phyloP scores from a whole-genome alignment of 2,113 vertebrate species.

The Passer montanus region DNA sequence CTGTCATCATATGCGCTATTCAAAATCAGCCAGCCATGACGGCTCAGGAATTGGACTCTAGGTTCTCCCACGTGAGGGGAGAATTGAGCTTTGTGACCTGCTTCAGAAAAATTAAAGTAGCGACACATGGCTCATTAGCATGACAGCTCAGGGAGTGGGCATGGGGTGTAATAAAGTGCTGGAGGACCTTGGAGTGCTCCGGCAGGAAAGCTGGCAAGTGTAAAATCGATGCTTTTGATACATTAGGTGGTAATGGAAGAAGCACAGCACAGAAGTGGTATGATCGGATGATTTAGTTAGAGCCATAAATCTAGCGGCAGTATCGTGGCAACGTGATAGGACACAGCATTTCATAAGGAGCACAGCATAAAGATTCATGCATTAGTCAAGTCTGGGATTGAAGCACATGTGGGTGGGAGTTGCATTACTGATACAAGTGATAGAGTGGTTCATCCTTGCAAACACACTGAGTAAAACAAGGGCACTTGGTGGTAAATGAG shows the following conservation, averaged over 20 bases:
- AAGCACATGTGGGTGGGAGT: neutral
- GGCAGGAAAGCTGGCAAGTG: neutral
- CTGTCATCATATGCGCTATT: conserved; percentile 4
- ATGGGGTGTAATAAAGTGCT: conserved; percentile 33
- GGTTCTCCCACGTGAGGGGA: conserved; percentile 35
- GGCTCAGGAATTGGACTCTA: conserved; percentile 26
- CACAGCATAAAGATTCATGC: neutral
- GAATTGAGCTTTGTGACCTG: conserved; percentile 35
- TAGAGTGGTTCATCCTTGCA: neutral
- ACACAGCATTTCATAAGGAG: conserved; percentile 30
- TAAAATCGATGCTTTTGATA: conserved; percentile 66
- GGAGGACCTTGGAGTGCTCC: conserved; percentile 34
- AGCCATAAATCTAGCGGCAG: conserved; percentile 56
- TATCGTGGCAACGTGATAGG: conserved; percentile 33
- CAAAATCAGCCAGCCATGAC: conserved; percentile 14
- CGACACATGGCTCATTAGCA: conserved; percentile 49
- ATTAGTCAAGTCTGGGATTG: conserved; percentile 10
- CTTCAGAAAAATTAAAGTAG: conserved; percentile 42
- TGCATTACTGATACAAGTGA: neutral
- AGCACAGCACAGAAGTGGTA: conserved; percentile 49
- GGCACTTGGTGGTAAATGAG: neutral
- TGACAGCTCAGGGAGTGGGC: conserved; percentile 40
- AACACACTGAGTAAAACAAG: neutral
- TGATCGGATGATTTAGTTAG: conserved; percentile 63
- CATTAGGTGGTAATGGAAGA: conserved; percentile 58